Evolutionary conservation across 2,797 vertebrate species (phyloP), one percentile per base, ranked within the genome.

Genomic region (Sandelia bainsii): DNA sequence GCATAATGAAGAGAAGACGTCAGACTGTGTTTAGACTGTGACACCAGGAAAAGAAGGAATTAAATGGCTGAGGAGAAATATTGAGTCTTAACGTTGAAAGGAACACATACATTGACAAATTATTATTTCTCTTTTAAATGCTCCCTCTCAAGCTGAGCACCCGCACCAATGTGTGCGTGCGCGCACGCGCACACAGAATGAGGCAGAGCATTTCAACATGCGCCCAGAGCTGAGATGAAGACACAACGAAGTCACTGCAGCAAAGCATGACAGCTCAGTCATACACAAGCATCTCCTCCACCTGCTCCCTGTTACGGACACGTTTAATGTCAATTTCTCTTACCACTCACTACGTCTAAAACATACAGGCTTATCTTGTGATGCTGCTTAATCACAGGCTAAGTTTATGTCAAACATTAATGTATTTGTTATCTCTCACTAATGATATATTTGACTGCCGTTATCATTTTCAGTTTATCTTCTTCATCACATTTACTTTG

Each of bases 1-100:
- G 80, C 79, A 83, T 86, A 83, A 89, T 82, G 68, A 87, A 82
- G 72, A 83, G 67, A 58, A 46, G 29, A 79, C 50, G 72, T 85
- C 81, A 73, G 66, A 39, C 54, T 46, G 52, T 9, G 63, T 82
- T 82, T 62, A 62, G 62, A 46, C 57, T 14, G 23, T 45, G 63
- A 81, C 51, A 61, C 40, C 39, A 7, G 46, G 49, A 83, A 53
- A 4, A 71, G 40, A 8, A 59, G 40, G 51, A 50, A 46, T 32
- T 40, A 74, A 72, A 77, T n/a, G 40, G 49, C 60, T 67, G 62
- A 69, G 61, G 46, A 75, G 39, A 67, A 72, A 79, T 58, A 64
- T 8, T 29, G 39, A 61, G 56, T 61, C 44, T 57, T 29, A 62
- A 59, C 27, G 69, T 68, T 27, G n/a, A 62, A 54, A 70, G 46